Evolutionary conservation across 2,113 vertebrate species (phyloP), one percentile per base, ranked within the genome.

Genomic region (Procavia capensis): DNA sequence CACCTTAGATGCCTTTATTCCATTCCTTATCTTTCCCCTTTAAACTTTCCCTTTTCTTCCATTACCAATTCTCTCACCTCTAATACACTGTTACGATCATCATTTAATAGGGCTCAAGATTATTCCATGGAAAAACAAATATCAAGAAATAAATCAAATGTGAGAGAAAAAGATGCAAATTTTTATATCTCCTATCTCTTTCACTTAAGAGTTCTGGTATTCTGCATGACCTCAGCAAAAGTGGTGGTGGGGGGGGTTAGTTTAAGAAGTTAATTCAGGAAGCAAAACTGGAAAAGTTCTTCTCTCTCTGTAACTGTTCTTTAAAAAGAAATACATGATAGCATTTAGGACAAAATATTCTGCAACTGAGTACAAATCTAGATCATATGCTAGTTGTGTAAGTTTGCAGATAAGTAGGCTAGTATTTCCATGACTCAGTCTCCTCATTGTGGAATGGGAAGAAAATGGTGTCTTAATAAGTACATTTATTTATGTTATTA

Each of bases 71-170:
- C 31, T 64, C 9, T 75, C 2, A 89, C 17, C 4, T 74, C 47
- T 70, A 75, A 39, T 43, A 16, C 9, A 36, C 0, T 2, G 1
- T 47, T 41, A 11, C 31, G 11, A 4, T 85, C 13, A 61, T 3
- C 45, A 29, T 27, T 6, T 34, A 63, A 82, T 1, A 72, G 5
- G 3, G 0, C 1, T 41, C 2, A 78, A 39, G 4, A 7, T n/a
- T 81, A 2, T 47, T 4, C 27, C 9, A 63, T 47, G 88, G 45
- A 86, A 85, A 43, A 27, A 61, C 5, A 91, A 85, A n/a, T 17
- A 20, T 43, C 19, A 82, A 83, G 17, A 93, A 43, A 74, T 50
- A 80, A 20, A 34, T 59, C 11, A 80, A 80, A 87, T 4, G 68
- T 29, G 5, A 45, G 75, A 75, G 93, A 2, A 14, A 89, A 80